Base-by-base conservation (phyloP, 2,113 vertebrate genomes). In the Siphamia tubifer region DNA sequence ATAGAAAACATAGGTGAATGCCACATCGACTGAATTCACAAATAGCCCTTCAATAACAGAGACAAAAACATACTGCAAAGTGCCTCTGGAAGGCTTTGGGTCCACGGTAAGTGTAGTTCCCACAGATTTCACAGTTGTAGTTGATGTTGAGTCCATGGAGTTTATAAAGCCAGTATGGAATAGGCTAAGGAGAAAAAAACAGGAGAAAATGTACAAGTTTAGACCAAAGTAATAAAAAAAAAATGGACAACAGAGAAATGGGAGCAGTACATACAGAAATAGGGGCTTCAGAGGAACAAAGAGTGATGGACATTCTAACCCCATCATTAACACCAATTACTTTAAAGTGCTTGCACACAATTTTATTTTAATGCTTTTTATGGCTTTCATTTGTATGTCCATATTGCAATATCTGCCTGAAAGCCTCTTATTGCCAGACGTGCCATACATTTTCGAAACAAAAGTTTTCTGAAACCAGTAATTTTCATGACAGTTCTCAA, bases 71-170 rank as follows among this genome's bases (percentile, higher is more conserved):
- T 81, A 84, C 86, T 1, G 84, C 88, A 60, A 90, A 89, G 81
- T 89, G 84, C 13, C 97, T 90, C 90, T 99, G 98, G 81, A 99
- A 99, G 12, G 98, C 97, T 72, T 99, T 99, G 64, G 98, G 98
- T 19, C 97, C 98, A 45, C 96, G 85, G 92, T 99, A 99, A 0
- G 96, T 99, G 86, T 98, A 99, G 90, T 99, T 99, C 4, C 97
- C 96, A 72, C 97, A 99, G 19, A 99, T 99, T 92, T 99, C 97
- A 90, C 97, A 99, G 75, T 99, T 99, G 92, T 99, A 99, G 91
- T 99, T 99, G 92, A 99, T 99, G 82, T 99, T 99, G 30, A 99
- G 85, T 1, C 98, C 98, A 0, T 99, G 98, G 2, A 98, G 90
- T 68, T 99, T 99, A 15, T 99, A 99, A 1, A 99, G 62, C 98